These are phyloP conservation scores for Conchocele bisecta DNA, from an alignment of 2,888 invertebrate species.

Conservation along the genomic window DNA sequence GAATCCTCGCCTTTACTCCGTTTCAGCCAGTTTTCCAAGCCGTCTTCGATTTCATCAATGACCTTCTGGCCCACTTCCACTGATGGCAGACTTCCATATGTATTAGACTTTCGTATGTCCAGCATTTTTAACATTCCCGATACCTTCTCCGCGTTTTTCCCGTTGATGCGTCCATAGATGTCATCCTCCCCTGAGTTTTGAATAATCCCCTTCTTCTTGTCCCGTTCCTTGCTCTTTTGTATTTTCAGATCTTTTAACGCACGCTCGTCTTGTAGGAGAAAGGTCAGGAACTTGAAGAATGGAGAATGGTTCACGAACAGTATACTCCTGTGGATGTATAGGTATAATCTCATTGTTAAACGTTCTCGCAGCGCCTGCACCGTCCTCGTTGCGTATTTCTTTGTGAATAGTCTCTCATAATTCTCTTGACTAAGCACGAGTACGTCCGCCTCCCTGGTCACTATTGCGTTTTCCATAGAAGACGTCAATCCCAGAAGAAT, in stretches of 20 bases:
- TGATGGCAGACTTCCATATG: slow-evolving; percentile 51
- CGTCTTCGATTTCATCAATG: slow-evolving; percentile 56
- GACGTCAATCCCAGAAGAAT: slow-evolving; percentile 64
- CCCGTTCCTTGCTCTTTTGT: slow-evolving; percentile 49
- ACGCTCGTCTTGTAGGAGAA: slow-evolving; percentile 64
- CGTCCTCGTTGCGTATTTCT: slow-evolving; percentile 60
- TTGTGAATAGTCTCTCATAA: slow-evolving; percentile 67
- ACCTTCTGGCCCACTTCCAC: slow-evolving; percentile 56
- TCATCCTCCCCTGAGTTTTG: not conserved
- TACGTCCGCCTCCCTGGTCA: slow-evolving; percentile 68
- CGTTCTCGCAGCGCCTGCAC: slow-evolving; percentile 63
- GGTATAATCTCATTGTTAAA: slow-evolving; percentile 64
- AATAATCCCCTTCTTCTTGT: slow-evolving; percentile 25
- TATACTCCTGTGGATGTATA: slow-evolving; percentile 71
- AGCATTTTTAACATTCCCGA: slow-evolving; percentile 59
- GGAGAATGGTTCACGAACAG: slow-evolving; percentile 46
- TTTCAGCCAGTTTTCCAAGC: no score
- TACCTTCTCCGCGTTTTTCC: slow-evolving; percentile 52
- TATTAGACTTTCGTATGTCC: slow-evolving; percentile 47
- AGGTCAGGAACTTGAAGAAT: slow-evolving; percentile 72
- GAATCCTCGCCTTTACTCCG: no score
- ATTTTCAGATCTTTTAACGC: slow-evolving; percentile 52
- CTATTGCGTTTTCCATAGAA: slow-evolving; percentile 66
- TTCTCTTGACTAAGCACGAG: slow-evolving; percentile 67
- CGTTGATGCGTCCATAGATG: slow-evolving; percentile 3